phyloP scores from a whole-genome alignment of 2,888 invertebrate genomes.

The Syrista parreyssii region DNA sequence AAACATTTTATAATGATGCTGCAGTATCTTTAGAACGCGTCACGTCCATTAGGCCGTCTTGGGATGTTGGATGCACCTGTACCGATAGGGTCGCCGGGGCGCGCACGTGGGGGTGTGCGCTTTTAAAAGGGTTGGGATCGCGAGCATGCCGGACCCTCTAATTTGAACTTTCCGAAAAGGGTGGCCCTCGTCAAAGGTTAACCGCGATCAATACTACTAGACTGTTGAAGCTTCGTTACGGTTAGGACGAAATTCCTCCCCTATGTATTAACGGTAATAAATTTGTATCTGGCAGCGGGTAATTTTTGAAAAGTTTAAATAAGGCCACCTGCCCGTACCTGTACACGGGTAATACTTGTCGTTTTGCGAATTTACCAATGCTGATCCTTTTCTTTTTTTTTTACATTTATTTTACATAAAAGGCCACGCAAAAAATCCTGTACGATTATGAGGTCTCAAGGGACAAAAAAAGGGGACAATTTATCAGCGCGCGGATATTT shows the following conservation, averaged over 20 bases:
- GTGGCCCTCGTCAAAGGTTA: conserved; percentile 14
- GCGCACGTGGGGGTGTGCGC: conserved; percentile 38
- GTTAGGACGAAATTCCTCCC: not conserved
- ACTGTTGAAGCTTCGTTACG: not conserved
- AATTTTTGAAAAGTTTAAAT: not conserved
- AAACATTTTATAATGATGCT: conserved; percentile 54
- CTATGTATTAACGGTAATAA: not conserved
- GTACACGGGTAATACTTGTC: not conserved
- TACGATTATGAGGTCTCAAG: not conserved
- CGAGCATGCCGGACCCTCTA: conserved; percentile 39
- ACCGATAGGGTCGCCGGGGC: conserved; percentile 19
- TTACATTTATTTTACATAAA: not conserved
- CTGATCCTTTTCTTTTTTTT: not conserved
- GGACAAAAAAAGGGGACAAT: conserved; percentile 42
- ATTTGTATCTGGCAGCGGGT: not conserved
- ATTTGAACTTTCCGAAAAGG: conserved; percentile 47
- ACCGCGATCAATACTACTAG: not conserved
- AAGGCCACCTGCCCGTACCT: not conserved
- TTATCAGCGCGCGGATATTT: conserved; percentile 51
- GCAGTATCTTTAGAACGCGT: conserved; percentile 49
- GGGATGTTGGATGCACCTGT: conserved; percentile 42
- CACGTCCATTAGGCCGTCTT: conserved; percentile 44
- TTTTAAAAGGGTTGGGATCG: conserved; percentile 43
- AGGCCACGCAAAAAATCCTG: not conserved
- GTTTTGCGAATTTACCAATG: not conserved